These are phyloP conservation scores for Cheiracanthium punctorium DNA, from an alignment of 2,888 invertebrate genomes.

Conservation along the genomic window DNA sequence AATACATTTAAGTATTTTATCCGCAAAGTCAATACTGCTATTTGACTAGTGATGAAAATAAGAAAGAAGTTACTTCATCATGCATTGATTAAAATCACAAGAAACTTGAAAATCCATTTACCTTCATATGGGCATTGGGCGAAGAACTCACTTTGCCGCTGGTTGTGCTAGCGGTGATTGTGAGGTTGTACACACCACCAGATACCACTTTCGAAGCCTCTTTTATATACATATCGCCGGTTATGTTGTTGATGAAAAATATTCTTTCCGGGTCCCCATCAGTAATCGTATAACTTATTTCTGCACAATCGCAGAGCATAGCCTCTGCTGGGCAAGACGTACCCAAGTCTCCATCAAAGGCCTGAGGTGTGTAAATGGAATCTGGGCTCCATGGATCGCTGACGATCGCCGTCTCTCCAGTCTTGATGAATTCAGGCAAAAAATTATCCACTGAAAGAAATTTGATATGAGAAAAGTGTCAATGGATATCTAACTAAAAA, in stretches of 20 bases:
- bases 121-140: slow-evolving; percentile 35
- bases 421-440: slow-evolving; percentile 51
- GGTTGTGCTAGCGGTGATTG: slow-evolving; percentile 39
- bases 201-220: slow-evolving; percentile 43
- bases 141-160: slow-evolving; percentile 38
- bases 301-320: slow-evolving; percentile 65
- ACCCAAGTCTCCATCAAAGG: slow-evolving; percentile 61
- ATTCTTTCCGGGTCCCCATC: slow-evolving; percentile 32
- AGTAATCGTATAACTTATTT: slow-evolving; percentile 49
- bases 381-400: slow-evolving; percentile 60
- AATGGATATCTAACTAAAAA: too few relatives aligned
- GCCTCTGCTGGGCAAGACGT: slow-evolving; percentile 39
- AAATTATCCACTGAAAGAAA: slow-evolving; percentile 44
- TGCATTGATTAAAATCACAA: too few relatives aligned
- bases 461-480: too few relatives aligned
- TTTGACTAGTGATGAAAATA: too few relatives aligned
- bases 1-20: too few relatives aligned
- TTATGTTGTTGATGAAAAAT: slow-evolving; percentile 67
- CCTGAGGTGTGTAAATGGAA: slow-evolving; percentile 58
- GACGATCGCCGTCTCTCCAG: slow-evolving; percentile 51
- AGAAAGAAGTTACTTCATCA: too few relatives aligned
- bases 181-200: slow-evolving; percentile 37
- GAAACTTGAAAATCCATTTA: slow-evolving; percentile 14
- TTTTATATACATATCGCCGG: slow-evolving; percentile 66
- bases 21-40: too few relatives aligned